These are phyloP conservation scores for Panthera tigris DNA, from an alignment of 2,113 vertebrate species.

Conservation along the genomic window DNA sequence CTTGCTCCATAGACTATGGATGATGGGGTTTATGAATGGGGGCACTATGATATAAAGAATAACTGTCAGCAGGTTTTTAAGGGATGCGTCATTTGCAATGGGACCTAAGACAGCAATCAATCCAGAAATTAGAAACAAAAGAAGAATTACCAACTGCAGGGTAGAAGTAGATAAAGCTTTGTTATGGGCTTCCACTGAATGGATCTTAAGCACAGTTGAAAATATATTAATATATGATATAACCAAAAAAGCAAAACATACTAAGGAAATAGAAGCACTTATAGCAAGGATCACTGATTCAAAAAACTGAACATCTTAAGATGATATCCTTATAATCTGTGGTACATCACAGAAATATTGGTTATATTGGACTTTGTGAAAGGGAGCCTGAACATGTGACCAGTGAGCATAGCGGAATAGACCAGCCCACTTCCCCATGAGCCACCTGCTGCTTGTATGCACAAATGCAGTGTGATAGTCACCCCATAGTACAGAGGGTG, in stretches of 20 bases:
- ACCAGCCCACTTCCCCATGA: background rate
- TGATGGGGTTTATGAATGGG: background rate
- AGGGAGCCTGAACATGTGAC: background rate
- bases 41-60: background rate
- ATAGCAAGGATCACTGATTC: background rate
- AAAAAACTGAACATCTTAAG: background rate
- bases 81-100: background rate
- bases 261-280: background rate
- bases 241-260: background rate
- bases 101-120: background rate
- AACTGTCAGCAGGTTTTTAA: background rate
- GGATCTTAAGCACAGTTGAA: background rate
- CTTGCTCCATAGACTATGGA: background rate
- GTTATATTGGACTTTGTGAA: background rate
- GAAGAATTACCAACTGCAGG: background rate
- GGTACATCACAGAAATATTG: background rate
- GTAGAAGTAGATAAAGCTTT: background rate
- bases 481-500: background rate
- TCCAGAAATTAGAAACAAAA: background rate
- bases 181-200: background rate
- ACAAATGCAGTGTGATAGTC: background rate
- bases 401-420: background rate
- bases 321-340: background rate
- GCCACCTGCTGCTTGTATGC: background rate
- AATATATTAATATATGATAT: background rate